phyloP scores from a whole-genome alignment of 2,888 invertebrate genomes.

The Thalpophila matura region DNA sequence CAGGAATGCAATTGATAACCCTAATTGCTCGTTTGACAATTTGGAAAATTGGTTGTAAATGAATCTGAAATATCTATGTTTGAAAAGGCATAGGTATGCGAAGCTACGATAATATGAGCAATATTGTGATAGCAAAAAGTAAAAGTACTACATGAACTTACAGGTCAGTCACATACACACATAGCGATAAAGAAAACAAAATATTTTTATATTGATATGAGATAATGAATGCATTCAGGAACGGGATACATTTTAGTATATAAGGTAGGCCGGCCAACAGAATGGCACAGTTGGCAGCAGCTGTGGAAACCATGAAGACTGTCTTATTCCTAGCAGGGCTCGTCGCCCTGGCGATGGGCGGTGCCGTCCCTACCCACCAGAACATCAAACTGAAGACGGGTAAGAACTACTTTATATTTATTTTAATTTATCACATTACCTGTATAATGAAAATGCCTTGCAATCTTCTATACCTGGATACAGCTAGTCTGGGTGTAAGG shows the following conservation, averaged over 20 bases:
- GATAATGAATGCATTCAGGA: conserved; percentile 31
- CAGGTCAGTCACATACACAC: conserved; percentile 51
- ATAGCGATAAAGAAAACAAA: conserved; percentile 57
- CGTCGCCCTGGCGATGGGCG: conserved; percentile 80
- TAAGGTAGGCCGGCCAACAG: conserved; percentile 34
- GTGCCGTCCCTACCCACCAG: conserved; percentile 64
- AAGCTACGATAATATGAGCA: too few relatives aligned
- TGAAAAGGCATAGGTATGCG: too few relatives aligned
- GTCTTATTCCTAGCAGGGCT: conserved; percentile 83
- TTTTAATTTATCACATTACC: too few relatives aligned
- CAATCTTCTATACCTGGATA: too few relatives aligned
- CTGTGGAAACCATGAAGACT: conserved; percentile 84
- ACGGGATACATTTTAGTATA: conserved; percentile 59
- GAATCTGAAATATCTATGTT: background rate
- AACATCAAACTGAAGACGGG: conserved; percentile 69
- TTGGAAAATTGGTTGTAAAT: background rate
- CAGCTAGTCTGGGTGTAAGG: too few relatives aligned
- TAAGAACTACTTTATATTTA: conserved; percentile 53
- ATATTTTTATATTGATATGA: conserved; percentile 57
- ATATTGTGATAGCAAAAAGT: conserved; percentile 6
- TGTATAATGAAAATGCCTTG: too few relatives aligned
- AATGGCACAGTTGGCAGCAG: conserved; percentile 78
- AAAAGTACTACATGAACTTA: conserved; percentile 3
- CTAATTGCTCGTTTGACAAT: too few relatives aligned
- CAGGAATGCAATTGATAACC: too few relatives aligned